Evolutionary conservation across 1,140 invertebrate species (phyloP), one percentile per base, ranked within the genome.

Genomic region (Chironomus striatipennis): DNA sequence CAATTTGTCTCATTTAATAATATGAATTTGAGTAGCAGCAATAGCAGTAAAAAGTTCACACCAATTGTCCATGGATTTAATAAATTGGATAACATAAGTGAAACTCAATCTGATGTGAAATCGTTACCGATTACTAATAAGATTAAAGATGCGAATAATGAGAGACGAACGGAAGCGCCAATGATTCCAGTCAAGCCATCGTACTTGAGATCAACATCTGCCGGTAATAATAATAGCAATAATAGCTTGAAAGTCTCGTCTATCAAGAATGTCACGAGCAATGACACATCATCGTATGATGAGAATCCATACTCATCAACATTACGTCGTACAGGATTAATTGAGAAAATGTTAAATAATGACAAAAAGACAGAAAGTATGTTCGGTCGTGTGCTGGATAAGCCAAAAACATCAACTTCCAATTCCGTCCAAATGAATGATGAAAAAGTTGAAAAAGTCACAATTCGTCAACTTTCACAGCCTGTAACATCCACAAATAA

Each of bases 71-170:
- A 70, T 70, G 65, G 65, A 70, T 70, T 70, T 70, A n/a, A 4
- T 57, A 70, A 70, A 70, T 21, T 70, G 65, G 65, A 70, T 70
- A 70, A 70, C 20, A 70, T 70, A 18, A 70, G 20, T 18, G 65
- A 70, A 70, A 70, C 17, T 57, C 47, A 57, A 57, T 12, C 47
- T 70, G 65, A 70, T 18, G 17, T 70, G 65, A 70, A 70, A 21
- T 70, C 65, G 20, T 21, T 70, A 9, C 65, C 65, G 20, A 70
- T 70, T 70, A 17, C 65, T 70, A 20, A 18, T 57, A 57, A 57
- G 47, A 57, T 57, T 57, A n/a, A 7, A 57, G 47, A 57, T 57
- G 12, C n/a, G 47, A 57, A 15, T n/a, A n/a, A 57, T 17, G 18
- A 70, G 9, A 21, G 20, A 21, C n/a, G n/a, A 70, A 5, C 20